Percentiles rank a stretch among this genome's conserved stretches.
Conservation (phyloP, 2,797 vertebrate genomes). For the Vireo griseus region DNA sequence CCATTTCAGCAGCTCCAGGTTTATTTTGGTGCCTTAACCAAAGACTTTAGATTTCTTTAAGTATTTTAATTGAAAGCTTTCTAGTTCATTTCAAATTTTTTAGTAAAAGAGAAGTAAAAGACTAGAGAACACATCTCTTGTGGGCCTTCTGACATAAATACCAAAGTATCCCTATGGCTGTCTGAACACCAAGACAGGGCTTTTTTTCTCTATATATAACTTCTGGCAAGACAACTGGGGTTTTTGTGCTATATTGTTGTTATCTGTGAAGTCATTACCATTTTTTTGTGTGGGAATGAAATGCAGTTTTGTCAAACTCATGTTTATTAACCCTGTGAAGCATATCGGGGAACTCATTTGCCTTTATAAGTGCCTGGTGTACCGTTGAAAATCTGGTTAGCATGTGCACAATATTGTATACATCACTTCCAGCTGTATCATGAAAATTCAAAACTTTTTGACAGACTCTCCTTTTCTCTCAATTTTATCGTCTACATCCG, state of each 20-base stretch:
- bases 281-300: background rate
- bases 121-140: background rate
- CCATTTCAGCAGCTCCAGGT: slow-evolving; percentile 20
- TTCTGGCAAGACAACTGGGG: background rate
- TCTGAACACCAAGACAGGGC: background rate
- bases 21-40: slow-evolving; percentile 8
- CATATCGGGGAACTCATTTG: background rate
- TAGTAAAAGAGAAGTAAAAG: background rate
- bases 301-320: background rate
- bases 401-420: background rate
- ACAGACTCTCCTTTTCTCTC: background rate
- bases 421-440: background rate
- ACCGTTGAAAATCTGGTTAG: background rate
- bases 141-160: background rate
- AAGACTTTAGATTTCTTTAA: background rate
- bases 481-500: background rate
- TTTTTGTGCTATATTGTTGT: background rate
- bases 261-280: background rate
- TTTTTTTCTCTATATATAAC: background rate
- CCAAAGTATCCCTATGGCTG: background rate
- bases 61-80: background rate
- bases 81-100: background rate
- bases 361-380: background rate
- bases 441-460: background rate
- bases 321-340: slow-evolving; percentile 19